Conservation (phyloP, 1,140 invertebrate species). For the Drosophila santomea region DNA sequence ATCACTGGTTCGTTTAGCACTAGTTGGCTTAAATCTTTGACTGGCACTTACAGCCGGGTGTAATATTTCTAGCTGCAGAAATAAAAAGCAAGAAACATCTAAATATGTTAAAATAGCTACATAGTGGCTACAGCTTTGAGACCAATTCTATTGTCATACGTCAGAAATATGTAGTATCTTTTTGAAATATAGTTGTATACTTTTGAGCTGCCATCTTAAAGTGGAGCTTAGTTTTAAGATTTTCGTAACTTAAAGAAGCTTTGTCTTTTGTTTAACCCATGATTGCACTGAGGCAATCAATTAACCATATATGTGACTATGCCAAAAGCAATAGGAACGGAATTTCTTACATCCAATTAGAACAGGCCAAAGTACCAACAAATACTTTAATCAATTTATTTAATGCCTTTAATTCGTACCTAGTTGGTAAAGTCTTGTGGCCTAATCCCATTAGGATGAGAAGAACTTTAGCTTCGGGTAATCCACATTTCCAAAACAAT, state of each 20-base stretch:
- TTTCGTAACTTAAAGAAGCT: not conserved
- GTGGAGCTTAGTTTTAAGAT: not conserved
- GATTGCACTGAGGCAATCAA: not conserved
- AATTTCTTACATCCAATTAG: slow-evolving; percentile 5
- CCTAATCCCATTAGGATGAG: slow-evolving; percentile 18
- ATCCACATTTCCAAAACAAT: slow-evolving; percentile 13
- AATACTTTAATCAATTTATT: slow-evolving; percentile 27
- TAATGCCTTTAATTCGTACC: slow-evolving; percentile 1
- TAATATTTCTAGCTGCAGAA: slow-evolving; percentile 17
- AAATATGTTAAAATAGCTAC: not conserved
- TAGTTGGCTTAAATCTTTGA: slow-evolving; percentile 39
- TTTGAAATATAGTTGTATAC: not conserved
- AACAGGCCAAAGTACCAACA: slow-evolving; percentile 5
- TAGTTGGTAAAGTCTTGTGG: not conserved
- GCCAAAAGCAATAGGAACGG: not conserved
- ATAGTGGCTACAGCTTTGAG: not conserved
- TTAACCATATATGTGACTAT: not conserved
- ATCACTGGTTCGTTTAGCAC: slow-evolving; percentile 41
- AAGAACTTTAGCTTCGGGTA: not conserved
- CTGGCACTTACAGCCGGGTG: slow-evolving; percentile 26
- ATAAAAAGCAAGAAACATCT: not conserved
- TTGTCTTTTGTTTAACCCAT: slow-evolving; percentile 25
- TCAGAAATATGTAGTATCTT: not conserved
- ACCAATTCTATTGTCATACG: not conserved
- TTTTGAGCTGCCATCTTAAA: slow-evolving; percentile 8